Percentiles rank a stretch among this genome's conserved stretches.
Conservation (phyloP, 2,888 invertebrate genomes). For the Acleris cristana region DNA sequence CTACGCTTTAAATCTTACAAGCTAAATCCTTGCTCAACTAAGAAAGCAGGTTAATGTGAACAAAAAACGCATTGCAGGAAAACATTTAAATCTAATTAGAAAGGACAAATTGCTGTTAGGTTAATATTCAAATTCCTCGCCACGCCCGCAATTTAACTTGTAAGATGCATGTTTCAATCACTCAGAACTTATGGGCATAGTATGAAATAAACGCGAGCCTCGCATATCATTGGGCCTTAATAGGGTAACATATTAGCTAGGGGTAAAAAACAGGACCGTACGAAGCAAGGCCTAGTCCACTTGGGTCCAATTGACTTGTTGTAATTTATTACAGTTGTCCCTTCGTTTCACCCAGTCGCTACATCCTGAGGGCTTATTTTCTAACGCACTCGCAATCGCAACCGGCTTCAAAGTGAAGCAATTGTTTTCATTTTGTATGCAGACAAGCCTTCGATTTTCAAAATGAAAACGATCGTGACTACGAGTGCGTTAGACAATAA, state of each 20-base stretch:
- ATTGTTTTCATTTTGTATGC: too few species aligned
- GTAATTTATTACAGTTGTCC: neutral
- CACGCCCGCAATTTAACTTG: constrained; percentile 46
- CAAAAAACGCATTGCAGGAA: constrained; percentile 8
- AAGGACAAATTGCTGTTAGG: constrained; percentile 45
- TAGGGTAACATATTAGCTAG: constrained; percentile 67
- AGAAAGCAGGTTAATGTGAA: neutral
- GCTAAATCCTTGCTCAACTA: too few species aligned
- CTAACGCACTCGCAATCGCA: too few species aligned
- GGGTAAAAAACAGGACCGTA: constrained; percentile 59
- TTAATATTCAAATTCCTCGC: constrained; percentile 49
- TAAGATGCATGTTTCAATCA: constrained; percentile 73
- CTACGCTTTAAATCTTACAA: too few species aligned
- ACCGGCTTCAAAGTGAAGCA: too few species aligned
- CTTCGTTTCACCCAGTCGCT: too few species aligned
- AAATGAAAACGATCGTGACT: too few species aligned
- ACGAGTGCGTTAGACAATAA: too few species aligned
- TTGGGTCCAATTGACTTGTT: constrained; percentile 19
- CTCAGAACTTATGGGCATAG: constrained; percentile 61
- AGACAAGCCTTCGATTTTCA: too few species aligned
- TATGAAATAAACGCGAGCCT: constrained; percentile 67
- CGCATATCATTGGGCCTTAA: constrained; percentile 57
- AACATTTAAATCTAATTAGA: constrained; percentile 40
- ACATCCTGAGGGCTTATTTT: too few species aligned
- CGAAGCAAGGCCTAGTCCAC: constrained; percentile 45